Conservation (phyloP, 2,888 invertebrate genomes). For the Platerodrilus igneus region DNA sequence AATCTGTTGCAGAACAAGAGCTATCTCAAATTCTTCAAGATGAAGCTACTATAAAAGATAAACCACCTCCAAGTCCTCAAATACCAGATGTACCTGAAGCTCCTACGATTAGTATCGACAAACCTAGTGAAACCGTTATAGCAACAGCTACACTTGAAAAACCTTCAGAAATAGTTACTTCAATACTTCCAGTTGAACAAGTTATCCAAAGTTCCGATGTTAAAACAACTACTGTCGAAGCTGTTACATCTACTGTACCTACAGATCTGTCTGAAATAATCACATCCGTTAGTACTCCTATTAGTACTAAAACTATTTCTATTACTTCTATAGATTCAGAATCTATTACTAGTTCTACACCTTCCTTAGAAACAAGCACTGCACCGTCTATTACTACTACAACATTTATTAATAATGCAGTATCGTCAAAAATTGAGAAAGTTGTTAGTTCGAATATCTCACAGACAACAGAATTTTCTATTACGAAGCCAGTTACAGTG, state of each 20-base stretch:
- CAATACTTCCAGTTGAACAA: constrained; percentile 8
- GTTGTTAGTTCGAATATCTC: no score
- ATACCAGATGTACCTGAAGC: constrained; percentile 20
- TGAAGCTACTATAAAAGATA: constrained; percentile 20
- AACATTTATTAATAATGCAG: no score
- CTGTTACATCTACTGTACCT: constrained; percentile 28
- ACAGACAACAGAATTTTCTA: no score
- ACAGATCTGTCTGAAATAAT: constrained; percentile 6
- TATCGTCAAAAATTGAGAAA: no score
- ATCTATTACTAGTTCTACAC: constrained; percentile 3
- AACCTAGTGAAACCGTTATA: constrained; percentile 29
- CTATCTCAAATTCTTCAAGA: constrained; percentile 35
- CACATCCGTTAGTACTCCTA: constrained; percentile 6
- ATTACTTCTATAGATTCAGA: background rate
- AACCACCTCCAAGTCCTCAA: constrained; percentile 20
- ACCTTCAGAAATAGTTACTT: constrained; percentile 39
- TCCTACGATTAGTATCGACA: constrained; percentile 15
- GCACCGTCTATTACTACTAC: constrained; percentile 1
- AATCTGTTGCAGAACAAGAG: constrained; percentile 27
- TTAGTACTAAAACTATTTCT: constrained; percentile 9
- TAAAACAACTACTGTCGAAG: constrained; percentile 26
- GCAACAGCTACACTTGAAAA: constrained; percentile 38
- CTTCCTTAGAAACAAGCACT: constrained; percentile 3
- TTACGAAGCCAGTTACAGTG: no score
- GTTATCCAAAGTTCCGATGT: no score